A percentile compares a stretch with the other conserved stretches of the same genome.
These are phyloP conservation scores for Onthophagus sagittarius DNA, from an alignment of 2,888 invertebrate species.

Conservation along the genomic window DNA sequence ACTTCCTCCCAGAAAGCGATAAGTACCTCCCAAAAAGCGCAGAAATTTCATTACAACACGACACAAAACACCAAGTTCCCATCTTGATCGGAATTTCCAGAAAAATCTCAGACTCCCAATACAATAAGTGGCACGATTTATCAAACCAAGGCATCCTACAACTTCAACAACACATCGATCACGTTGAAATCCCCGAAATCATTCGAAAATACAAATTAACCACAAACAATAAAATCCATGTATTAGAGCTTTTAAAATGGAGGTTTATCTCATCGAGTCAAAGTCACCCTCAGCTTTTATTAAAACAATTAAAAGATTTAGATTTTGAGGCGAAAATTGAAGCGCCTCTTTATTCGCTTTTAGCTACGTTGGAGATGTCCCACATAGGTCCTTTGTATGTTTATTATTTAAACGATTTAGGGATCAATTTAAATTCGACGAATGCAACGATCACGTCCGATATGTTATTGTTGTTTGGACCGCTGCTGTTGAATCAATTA, in stretches of 20 bases:
- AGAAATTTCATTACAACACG: constrained; percentile 51
- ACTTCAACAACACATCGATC: constrained; percentile 56
- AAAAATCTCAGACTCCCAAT: constrained; percentile 44
- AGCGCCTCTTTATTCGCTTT: constrained; percentile 56
- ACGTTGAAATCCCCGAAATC: constrained; percentile 57
- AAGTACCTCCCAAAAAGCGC: constrained; percentile 60
- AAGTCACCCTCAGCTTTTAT: constrained; percentile 44
- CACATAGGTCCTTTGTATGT: constrained; percentile 52
- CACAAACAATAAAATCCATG: constrained; percentile 33
- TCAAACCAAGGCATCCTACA: constrained; percentile 54
- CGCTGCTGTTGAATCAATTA: constrained; percentile 62
- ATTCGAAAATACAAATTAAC: constrained; percentile 49
- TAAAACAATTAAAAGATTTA: constrained; percentile 53
- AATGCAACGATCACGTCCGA: constrained; percentile 68
- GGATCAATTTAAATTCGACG: constrained; percentile 53
- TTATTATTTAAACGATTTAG: constrained; percentile 55
- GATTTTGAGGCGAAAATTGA: constrained; percentile 57
- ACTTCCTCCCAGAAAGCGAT: constrained; percentile 57
- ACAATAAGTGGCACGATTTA: constrained; percentile 59
- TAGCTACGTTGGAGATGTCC: constrained; percentile 41
- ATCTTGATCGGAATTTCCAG: constrained; percentile 66
- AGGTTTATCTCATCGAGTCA: constrained; percentile 52
- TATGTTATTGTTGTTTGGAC: constrained; percentile 62
- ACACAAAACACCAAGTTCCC: constrained; percentile 58
- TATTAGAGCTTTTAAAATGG: constrained; percentile 55